Evolutionary conservation across 2,113 vertebrate species (phyloP).

Genomic region (Gobiocypris rarus): DNA sequence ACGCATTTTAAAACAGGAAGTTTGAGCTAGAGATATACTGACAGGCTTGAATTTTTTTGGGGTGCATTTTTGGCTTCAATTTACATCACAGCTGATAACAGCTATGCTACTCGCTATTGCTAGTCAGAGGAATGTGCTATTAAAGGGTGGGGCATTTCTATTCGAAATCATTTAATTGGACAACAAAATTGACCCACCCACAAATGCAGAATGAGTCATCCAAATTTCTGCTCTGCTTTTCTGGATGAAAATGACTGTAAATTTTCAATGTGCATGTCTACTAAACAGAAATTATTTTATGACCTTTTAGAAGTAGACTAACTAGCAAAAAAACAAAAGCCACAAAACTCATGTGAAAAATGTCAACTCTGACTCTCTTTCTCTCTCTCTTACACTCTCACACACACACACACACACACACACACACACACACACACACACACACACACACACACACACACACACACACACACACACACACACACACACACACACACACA

Average conservation of each 20-base stretch:
- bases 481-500: slow-evolving; percentile 17
- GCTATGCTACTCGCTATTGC: neutral
- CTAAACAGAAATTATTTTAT: neutral
- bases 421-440: too few species aligned
- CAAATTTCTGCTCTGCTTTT: neutral
- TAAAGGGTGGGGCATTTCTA: neutral
- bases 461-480: too few species aligned
- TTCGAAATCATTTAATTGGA: neutral
- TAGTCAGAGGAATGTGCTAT: neutral
- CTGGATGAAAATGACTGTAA: neutral
- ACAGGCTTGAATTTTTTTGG: neutral
- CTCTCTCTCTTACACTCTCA: neutral
- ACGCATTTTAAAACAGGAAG: neutral
- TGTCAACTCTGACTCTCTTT: neutral
- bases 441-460: too few species aligned
- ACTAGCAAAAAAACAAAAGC: neutral
- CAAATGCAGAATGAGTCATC: neutral
- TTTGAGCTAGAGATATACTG: neutral
- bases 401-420: neutral
- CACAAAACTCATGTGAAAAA: neutral
- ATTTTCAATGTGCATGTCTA: neutral
- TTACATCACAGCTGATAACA: neutral
- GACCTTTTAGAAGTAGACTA: neutral
- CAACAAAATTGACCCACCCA: neutral
- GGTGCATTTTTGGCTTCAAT: neutral